Evolutionary conservation across 2,797 vertebrate genomes (phyloP).

Genomic region (Catamblyrhynchus diadema): DNA sequence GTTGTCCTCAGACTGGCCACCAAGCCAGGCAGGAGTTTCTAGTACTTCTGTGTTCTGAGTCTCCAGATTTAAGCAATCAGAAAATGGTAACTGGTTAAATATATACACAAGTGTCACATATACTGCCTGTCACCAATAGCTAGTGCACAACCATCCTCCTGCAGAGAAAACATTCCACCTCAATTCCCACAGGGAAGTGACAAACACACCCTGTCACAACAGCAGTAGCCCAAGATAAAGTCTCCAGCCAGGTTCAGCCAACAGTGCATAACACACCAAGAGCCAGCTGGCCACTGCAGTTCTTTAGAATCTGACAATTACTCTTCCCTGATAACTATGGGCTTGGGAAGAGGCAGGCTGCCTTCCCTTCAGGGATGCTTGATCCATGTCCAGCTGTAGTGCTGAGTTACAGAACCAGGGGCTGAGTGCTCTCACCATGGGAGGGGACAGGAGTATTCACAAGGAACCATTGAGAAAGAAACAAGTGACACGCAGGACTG

Average conservation of each 20-base stretch:
- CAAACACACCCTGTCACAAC: not conserved
- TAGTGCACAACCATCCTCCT: not conserved
- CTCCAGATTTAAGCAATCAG: not conserved
- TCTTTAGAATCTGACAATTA: not conserved
- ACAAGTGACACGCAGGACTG: not conserved
- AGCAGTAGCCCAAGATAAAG: not conserved
- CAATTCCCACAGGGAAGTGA: not conserved
- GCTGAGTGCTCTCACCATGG: not conserved
- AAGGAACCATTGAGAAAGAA: not conserved
- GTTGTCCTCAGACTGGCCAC: rapidly evolving
- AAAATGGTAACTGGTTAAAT: not conserved
- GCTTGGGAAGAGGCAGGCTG: slow-evolving; percentile 38
- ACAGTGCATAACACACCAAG: not conserved
- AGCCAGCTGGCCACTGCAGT: not conserved
- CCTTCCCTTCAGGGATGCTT: slow-evolving; percentile 46
- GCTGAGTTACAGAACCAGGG: slow-evolving; percentile 21
- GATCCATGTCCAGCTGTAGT: slow-evolving; percentile 9
- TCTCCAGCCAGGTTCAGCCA: not conserved
- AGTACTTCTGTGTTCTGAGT: not conserved
- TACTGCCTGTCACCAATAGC: not conserved
- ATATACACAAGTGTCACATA: not conserved
- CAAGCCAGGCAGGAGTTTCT: not conserved
- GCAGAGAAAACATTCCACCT: not conserved
- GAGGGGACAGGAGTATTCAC: not conserved
- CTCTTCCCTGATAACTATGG: slow-evolving; percentile 52